A percentile compares a stretch with the other conserved stretches of the same genome.
phyloP scores from a whole-genome alignment of 2,888 invertebrate genomes.

The Oxystoma pomonae region DNA sequence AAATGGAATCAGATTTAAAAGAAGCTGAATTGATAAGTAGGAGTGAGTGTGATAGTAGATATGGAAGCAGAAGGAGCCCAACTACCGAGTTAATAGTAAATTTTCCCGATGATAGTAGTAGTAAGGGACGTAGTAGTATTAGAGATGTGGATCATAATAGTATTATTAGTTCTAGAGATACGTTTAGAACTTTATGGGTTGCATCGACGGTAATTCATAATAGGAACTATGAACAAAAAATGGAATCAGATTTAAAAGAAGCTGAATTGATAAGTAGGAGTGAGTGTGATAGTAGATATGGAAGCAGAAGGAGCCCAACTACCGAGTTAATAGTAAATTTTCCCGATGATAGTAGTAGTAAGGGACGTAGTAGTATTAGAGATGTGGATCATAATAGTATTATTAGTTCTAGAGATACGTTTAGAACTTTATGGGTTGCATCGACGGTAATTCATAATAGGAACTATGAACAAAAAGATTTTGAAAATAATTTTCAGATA shows the following conservation, averaged over 20 bases:
- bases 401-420: no score
- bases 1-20: neutral
- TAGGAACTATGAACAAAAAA: no score
- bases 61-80: neutral
- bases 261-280: neutral
- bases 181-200: no score
- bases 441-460: no score
- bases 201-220: no score
- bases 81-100: neutral
- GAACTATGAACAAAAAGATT: no score
- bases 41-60: neutral
- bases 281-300: neutral
- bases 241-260: neutral
- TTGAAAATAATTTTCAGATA: neutral
- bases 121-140: no score
- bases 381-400: no score
- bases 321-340: neutral
- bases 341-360: neutral
- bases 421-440: no score
- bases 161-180: no score
- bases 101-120: neutral
- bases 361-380: no score
- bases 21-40: neutral
- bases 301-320: neutral
- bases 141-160: no score